phyloP scores from a whole-genome alignment of 37 sponge, comb jelly and placozoan species.

The Amphimedon queenslandica region DNA sequence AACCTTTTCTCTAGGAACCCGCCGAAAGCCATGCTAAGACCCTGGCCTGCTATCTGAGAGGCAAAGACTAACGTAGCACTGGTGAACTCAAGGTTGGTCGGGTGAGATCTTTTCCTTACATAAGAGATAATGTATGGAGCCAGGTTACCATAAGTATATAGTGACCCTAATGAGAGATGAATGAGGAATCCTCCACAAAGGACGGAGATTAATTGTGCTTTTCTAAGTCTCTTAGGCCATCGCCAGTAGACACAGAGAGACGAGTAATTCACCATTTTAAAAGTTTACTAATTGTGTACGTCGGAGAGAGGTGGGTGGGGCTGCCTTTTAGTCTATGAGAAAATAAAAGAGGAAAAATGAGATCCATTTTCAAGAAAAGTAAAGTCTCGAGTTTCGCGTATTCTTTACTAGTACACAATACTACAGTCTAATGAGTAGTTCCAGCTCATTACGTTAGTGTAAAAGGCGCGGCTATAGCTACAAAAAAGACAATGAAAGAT shows the following conservation, averaged over 20 bases:
- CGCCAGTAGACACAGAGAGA: slow-evolving; percentile 4
- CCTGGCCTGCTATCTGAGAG: slow-evolving; percentile 53
- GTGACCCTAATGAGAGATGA: slow-evolving; percentile 80
- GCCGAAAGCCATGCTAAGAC: slow-evolving; percentile 72
- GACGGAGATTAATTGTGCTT: slow-evolving; percentile 18
- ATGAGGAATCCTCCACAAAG: slow-evolving; percentile 66
- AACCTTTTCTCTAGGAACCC: slow-evolving; percentile 76
- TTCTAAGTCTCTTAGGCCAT: not conserved
- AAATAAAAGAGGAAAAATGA: no score
- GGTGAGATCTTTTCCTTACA: slow-evolving; percentile 57
- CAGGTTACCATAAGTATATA: slow-evolving; percentile 81
- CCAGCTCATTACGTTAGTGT: no score
- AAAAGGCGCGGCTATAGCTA: no score
- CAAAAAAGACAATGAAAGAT: no score
- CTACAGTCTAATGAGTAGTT: no score
- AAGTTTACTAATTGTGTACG: no score
- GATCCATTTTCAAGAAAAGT: no score
- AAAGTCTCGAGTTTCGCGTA: no score
- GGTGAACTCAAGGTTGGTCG: slow-evolving; percentile 1
- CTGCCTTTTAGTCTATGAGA: no score
- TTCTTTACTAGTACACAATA: no score
- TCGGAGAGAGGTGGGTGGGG: no score
- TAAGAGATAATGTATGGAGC: slow-evolving; percentile 86
- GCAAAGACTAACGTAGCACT: slow-evolving; percentile 58
- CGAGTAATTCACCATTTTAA: not conserved